phyloP scores from a whole-genome alignment of 2,797 vertebrate species.

The Hippoglossus hippoglossus region DNA sequence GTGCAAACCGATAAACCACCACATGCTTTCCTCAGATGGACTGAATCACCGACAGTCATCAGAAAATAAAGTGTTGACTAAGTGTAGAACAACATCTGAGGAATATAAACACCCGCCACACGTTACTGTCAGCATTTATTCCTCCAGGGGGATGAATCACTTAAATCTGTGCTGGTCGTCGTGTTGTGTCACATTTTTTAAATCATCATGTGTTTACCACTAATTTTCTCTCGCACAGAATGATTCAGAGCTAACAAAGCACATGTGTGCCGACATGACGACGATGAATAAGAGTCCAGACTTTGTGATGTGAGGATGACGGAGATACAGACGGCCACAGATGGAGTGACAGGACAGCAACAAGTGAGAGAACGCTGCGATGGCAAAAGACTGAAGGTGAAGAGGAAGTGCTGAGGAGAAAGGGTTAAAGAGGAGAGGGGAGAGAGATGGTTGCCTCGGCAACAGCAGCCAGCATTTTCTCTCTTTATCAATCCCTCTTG shows the following conservation, averaged over 20 bases:
- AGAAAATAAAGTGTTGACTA: not conserved
- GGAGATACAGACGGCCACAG: slow-evolving; percentile 59
- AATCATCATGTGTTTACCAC: slow-evolving; percentile 11
- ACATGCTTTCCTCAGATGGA: not conserved
- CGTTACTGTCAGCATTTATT: no score
- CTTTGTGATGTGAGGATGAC: slow-evolving; percentile 26
- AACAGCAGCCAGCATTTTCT: slow-evolving; percentile 75
- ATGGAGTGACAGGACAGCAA: slow-evolving; percentile 73
- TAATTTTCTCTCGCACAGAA: slow-evolving; percentile 8
- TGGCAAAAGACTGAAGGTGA: slow-evolving; percentile 75
- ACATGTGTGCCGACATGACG: slow-evolving; percentile 47
- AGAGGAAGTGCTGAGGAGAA: slow-evolving; percentile 61
- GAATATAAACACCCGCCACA: no score
- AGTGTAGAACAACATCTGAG: no score
- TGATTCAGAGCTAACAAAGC: slow-evolving; percentile 59
- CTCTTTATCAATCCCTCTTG: slow-evolving; percentile 48
- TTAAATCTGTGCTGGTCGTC: not conserved
- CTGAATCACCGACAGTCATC: not conserved
- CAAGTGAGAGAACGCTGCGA: slow-evolving; percentile 67
- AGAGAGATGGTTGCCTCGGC: slow-evolving; percentile 77
- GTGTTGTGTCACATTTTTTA: slow-evolving; percentile 23
- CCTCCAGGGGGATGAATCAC: no score
- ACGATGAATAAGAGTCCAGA: slow-evolving; percentile 44
- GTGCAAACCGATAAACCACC: no score
- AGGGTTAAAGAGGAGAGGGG: slow-evolving; percentile 63